Evolutionary conservation across 2,113 vertebrate species (phyloP), one percentile per base, ranked within the genome.

Genomic region (Setophaga kirtlandii): DNA sequence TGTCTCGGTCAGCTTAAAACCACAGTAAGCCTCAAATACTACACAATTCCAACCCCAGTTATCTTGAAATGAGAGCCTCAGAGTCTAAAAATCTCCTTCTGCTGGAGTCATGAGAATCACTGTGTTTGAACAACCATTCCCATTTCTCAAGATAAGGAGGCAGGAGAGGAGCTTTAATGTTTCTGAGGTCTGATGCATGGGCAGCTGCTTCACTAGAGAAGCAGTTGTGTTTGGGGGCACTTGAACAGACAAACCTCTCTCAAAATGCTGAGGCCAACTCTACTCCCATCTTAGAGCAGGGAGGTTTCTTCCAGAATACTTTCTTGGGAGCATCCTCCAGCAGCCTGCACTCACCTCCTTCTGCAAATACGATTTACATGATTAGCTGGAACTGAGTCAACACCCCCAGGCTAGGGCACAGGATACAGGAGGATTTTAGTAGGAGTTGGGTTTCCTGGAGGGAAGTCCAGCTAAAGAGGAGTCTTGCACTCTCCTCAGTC

Each of bases 381-480:
- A 97, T 96, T 91, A 96, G 65, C 65, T 97, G 94, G 92, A 97
- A 87, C 41, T 1, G 79, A 94, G 78, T 55, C 92, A 96, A 69
- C 86, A 69, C 35, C 69, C 76, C 49, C 65, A 76, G 87, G 85
- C 25, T 23, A 56, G 59, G 91, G 94, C 89, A 96, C 96, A 97
- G 97, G 97, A 97, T 96, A 93, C 96, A 96, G 93, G 56, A 97
- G 84, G 74, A 77, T 87, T 96, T 94, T 90, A 96, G 93, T 91
- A 80, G 33, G 2, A 88, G 78, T 11, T 91, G 76, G 35, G 70
- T 94, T 97, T 97, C 97, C 97, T 96, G 96, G 69, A 96, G 92
- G 97, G 97, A 97, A 97, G 92, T 97, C 79, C 90, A 89, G 94
- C 83, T 94, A 71, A 87, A 96, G 76, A 91, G 82, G 86, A 95